Percentiles rank a stretch among this genome's conserved stretches.
phyloP scores from a whole-genome alignment of 2,888 invertebrate species.

The Lycophotia porphyrea region DNA sequence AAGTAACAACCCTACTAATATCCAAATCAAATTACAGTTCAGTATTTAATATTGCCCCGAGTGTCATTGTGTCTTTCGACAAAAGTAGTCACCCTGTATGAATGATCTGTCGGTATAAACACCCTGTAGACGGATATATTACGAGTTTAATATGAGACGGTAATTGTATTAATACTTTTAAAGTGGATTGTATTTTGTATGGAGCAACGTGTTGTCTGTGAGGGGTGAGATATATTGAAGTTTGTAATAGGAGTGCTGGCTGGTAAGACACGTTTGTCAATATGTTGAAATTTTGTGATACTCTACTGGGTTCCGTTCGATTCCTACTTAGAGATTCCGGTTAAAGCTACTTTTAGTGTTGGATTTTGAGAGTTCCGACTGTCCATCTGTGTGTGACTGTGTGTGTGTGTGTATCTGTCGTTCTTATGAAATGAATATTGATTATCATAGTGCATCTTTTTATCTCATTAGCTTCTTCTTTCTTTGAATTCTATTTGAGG shows the following conservation, averaged over 20 bases:
- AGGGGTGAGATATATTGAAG: slow-evolving; percentile 32
- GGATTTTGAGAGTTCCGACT: no score
- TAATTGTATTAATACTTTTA: slow-evolving; percentile 62
- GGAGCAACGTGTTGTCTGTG: slow-evolving; percentile 5
- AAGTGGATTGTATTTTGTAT: slow-evolving; percentile 34
- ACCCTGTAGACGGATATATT: slow-evolving; percentile 56
- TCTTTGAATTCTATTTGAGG: no score
- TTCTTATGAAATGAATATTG: no score
- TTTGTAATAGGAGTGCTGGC: not conserved
- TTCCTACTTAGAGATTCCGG: not conserved
- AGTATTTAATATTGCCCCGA: slow-evolving; percentile 55
- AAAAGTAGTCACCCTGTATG: slow-evolving; percentile 38
- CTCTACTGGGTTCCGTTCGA: not conserved
- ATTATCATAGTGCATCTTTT: not conserved
- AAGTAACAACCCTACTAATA: slow-evolving; percentile 47
- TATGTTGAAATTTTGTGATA: slow-evolving; percentile 7
- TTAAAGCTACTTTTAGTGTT: not conserved
- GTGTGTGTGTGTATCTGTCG: no score
- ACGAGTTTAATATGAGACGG: slow-evolving; percentile 56
- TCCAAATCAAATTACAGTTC: slow-evolving; percentile 61
- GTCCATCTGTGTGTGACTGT: no score
- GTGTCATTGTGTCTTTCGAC: slow-evolving; percentile 54
- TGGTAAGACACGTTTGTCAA: slow-evolving; percentile 23
- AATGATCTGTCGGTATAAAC: slow-evolving; percentile 34
- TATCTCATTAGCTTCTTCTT: not conserved